Percentiles rank a stretch among this genome's conserved stretches.
Evolutionary conservation across 2,888 invertebrate genomes (phyloP).

Genomic region (Lacanobia oleracea): DNA sequence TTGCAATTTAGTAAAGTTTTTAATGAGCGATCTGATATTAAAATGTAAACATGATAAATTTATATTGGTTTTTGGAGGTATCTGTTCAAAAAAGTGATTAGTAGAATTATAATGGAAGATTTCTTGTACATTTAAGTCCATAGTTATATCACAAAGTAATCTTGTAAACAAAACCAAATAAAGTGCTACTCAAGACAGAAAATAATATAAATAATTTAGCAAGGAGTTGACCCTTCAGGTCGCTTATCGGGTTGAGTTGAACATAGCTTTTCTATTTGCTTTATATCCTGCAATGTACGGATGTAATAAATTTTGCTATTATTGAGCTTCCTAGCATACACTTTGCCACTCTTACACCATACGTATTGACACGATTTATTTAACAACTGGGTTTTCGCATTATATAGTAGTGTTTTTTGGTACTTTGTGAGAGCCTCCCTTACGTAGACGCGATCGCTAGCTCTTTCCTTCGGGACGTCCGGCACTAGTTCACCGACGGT

Average conservation of each 20-base stretch:
- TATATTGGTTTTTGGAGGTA: too few relatives aligned
- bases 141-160: neutral
- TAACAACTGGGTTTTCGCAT: neutral
- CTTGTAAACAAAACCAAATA: neutral
- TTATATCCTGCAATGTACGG: neutral
- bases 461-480: neutral
- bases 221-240: neutral
- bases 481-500: neutral
- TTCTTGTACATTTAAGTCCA: slow-evolving; percentile 1
- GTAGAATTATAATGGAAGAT: neutral
- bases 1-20: neutral
- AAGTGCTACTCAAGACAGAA: too few relatives aligned
- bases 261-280: neutral
- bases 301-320: neutral
- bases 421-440: neutral
- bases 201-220: too few relatives aligned
- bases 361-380: slow-evolving; percentile 2
- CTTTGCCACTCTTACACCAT: slow-evolving; percentile 2
- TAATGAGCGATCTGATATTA: neutral
- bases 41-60: too few relatives aligned
- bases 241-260: neutral
- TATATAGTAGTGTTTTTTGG: neutral
- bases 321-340: neutral
- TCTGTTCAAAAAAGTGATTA: too few relatives aligned
- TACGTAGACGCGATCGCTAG: neutral